A percentile compares a stretch with the other conserved stretches of the same genome.
Conservation (phyloP, 2,113 vertebrate species). For the Aythya baeri region DNA sequence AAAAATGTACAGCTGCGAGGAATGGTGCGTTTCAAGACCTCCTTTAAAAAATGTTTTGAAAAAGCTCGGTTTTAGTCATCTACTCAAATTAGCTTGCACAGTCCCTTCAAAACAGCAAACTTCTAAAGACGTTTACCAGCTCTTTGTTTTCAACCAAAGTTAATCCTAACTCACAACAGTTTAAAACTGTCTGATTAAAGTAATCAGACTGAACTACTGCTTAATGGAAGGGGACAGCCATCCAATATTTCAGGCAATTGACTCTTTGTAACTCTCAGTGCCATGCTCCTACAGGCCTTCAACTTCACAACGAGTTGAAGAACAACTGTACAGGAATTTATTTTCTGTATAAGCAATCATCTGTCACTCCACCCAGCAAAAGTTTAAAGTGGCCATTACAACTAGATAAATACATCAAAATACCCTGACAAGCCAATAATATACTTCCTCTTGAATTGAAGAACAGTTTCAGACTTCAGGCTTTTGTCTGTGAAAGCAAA, state of each 20-base stretch:
- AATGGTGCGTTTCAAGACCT: not conserved
- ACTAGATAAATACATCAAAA: not conserved
- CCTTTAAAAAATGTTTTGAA: not conserved
- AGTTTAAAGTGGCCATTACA: not conserved
- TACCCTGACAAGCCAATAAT: not conserved
- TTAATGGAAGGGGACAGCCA: not conserved
- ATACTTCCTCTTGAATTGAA: not conserved
- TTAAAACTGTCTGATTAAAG: accelerated
- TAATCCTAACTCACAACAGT: not conserved
- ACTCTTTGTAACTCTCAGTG: not conserved
- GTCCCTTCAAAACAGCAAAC: not conserved
- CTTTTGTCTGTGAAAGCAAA: not conserved
- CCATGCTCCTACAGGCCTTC: not conserved
- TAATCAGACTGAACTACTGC: not conserved
- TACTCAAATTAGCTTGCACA: not conserved
- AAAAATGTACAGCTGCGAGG: accelerated
- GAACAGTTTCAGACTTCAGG: not conserved
- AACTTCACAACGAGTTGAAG: not conserved
- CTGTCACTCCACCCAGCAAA: slow-evolving; percentile 4
- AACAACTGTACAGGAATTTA: accelerated
- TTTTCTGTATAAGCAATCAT: not conserved
- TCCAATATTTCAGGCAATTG: accelerated
- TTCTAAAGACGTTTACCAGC: not conserved
- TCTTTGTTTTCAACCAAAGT: not conserved
- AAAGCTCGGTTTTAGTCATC: not conserved